Evolutionary conservation across 1,140 invertebrate species (phyloP), one percentile per base, ranked within the genome.

Genomic region (Ceratina calcarata): DNA sequence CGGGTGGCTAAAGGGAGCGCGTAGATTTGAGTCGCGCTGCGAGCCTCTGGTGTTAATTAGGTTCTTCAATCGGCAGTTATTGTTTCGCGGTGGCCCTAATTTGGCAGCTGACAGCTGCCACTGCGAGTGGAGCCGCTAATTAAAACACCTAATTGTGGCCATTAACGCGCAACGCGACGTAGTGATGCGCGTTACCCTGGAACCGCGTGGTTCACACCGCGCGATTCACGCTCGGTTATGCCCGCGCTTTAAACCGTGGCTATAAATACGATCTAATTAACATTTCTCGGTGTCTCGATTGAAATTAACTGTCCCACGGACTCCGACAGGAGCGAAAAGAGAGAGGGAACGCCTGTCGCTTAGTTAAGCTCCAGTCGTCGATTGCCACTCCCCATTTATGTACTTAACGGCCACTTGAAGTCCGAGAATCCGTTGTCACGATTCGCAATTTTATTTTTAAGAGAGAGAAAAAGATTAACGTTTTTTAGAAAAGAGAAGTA

Each of bases 121-220:
- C 84, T 87, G 86, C 83, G 87, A 80, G 87, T 87, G 87, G 88
- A 90, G 88, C 84, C 90, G 89, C 91, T 93, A 92, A 93, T 93
- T 93, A 92, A 92, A 92, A 93, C 89, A 92, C 91, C 90, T 92
- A 93, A 93, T 93, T 92, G 92, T 91, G 89, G 90, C 89, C 89
- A 92, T 93, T 93, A 93, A 92, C 91, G 91, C 89, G 88, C 91
- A 90, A 89, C 87, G 87, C 88, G 86, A 90, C 87, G 89, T 89
- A 87, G 87, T 88, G 87, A 89, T 89, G 87, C 87, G 87, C 87
- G 87, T 89, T 85, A 84, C 83, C 81, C 80, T 86, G 82, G 83
- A 80, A 83, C 80, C 85, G 84, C 84, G 81, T 84, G 84, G 87
- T 89, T 90, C 89, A 85, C 87, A 88, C 89, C 87, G 87, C 80